A percentile compares a stretch with the other conserved stretches of the same genome.
These are phyloP conservation scores for Atrichornis clamosus DNA, from an alignment of 2,113 vertebrate genomes.

Conservation along the genomic window DNA sequence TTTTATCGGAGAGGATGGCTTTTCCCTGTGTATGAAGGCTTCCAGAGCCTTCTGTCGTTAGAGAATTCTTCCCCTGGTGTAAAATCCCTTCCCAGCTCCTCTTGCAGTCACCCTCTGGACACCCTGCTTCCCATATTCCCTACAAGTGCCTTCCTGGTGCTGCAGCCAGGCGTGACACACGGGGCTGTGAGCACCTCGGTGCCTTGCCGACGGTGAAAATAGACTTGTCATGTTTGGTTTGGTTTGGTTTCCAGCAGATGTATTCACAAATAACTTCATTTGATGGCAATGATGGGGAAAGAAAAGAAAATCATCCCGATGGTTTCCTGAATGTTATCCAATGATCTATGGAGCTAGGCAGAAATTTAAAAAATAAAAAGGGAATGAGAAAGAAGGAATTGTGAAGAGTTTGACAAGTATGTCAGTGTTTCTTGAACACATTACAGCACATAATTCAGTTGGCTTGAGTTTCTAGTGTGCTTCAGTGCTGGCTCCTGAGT, in stretches of 20 bases:
- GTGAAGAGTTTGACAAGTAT: constrained; percentile 44
- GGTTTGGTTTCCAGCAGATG: constrained; percentile 35
- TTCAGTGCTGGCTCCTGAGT: not conserved
- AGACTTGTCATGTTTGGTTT: constrained; percentile 37
- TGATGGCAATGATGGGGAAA: constrained; percentile 37
- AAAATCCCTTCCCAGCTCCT: not conserved
- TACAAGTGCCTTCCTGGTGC: not conserved
- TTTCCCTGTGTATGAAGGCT: not conserved
- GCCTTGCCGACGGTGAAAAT: not conserved
- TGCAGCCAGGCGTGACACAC: not conserved
- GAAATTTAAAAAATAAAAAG: not conserved
- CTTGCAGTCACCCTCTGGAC: not conserved
- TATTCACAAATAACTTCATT: constrained; percentile 43
- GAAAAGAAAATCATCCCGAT: constrained; percentile 36
- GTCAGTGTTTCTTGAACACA: constrained; percentile 23
- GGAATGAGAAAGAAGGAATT: not conserved
- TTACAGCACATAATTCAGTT: not conserved
- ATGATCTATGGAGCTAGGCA: constrained; percentile 13
- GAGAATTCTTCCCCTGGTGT: not conserved
- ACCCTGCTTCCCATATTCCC: not conserved
- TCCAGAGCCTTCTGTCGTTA: not conserved
- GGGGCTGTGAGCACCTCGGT: not conserved
- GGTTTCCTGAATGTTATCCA: constrained; percentile 25
- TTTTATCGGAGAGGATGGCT: not conserved
- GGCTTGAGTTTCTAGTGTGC: not conserved